A percentile compares a stretch with the other conserved stretches of the same genome.
These are phyloP conservation scores for Thereva unica DNA, from an alignment of 2,888 invertebrate species.

Conservation along the genomic window DNA sequence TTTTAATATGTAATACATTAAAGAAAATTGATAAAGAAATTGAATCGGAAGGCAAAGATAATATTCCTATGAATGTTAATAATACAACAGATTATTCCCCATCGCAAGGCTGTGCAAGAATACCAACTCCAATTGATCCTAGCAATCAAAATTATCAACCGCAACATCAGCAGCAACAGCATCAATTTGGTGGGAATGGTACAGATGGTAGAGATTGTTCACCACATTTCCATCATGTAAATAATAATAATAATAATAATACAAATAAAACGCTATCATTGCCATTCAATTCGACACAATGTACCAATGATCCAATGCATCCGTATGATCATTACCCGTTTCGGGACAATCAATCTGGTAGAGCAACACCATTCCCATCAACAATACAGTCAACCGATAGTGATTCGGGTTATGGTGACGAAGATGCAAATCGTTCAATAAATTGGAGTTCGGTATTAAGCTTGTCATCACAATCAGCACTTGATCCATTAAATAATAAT, in stretches of 20 bases:
- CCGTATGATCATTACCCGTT: conserved; percentile 58
- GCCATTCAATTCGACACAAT: conserved; percentile 24
- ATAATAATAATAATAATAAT: background rate
- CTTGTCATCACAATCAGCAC: conserved; percentile 81
- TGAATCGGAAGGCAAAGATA: conserved; percentile 48
- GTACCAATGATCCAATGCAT: conserved; percentile 48
- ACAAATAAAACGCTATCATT: conserved; percentile 3
- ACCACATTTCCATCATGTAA: conserved; percentile 6
- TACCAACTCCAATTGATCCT: conserved; percentile 47
- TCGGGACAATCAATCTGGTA: conserved; percentile 61
- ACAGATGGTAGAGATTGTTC: conserved; percentile 28
- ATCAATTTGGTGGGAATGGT: conserved; percentile 36
- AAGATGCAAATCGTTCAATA: conserved; percentile 76
- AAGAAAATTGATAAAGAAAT: conserved; percentile 88
- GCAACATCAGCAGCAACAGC: conserved; percentile 46
- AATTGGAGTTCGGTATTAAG: conserved; percentile 92
- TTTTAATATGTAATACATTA: conserved; percentile 90
- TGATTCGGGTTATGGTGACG: conserved; percentile 78
- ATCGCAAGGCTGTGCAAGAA: conserved; percentile 20
- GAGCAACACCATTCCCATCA: conserved; percentile 72
- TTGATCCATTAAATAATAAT: conserved; percentile 80
- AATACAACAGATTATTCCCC: conserved; percentile 21
- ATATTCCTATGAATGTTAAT: conserved; percentile 40
- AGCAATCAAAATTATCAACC: conserved; percentile 44
- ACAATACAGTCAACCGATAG: conserved; percentile 59